Evolutionary conservation across 2,888 invertebrate genomes (phyloP).

Genomic region (Argynnis bischoffii): DNA sequence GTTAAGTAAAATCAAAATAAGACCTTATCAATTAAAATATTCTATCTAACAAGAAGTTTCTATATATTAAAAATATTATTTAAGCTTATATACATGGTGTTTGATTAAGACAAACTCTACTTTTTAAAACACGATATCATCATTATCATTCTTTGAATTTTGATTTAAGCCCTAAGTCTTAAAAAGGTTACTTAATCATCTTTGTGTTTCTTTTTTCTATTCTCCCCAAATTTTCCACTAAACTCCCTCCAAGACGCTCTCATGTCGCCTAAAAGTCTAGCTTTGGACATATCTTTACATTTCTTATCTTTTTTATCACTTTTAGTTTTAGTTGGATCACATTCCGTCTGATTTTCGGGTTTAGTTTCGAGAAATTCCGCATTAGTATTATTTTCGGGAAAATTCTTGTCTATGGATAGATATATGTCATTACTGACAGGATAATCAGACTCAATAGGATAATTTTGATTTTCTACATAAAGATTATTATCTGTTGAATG

Average conservation of each 20-base stretch:
- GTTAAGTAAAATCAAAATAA: too few relatives aligned
- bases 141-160: neutral
- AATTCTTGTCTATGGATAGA: conserved; percentile 5
- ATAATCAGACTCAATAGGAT: neutral
- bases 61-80: too few relatives aligned
- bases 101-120: too few relatives aligned
- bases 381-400: neutral
- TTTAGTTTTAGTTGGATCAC: conserved; percentile 19
- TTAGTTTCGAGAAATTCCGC: conserved; percentile 13
- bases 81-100: too few relatives aligned
- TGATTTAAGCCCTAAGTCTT: neutral
- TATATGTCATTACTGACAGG: conserved; percentile 5
- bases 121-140: too few relatives aligned
- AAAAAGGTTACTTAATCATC: conserved; percentile 42
- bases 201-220: conserved; percentile 52
- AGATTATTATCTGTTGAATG: conserved; percentile 3
- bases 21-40: too few relatives aligned
- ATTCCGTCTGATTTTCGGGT: conserved; percentile 19
- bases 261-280: conserved; percentile 54
- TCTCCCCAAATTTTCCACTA: conserved; percentile 56
- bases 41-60: too few relatives aligned
- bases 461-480: neutral
- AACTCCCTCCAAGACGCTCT: conserved; percentile 60
- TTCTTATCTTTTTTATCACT: conserved; percentile 33
- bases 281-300: conserved; percentile 32